A percentile compares a stretch with the other conserved stretches of the same genome.
Evolutionary conservation across 2,888 invertebrate species (phyloP).

Genomic region (Hedychridium roseum): DNA sequence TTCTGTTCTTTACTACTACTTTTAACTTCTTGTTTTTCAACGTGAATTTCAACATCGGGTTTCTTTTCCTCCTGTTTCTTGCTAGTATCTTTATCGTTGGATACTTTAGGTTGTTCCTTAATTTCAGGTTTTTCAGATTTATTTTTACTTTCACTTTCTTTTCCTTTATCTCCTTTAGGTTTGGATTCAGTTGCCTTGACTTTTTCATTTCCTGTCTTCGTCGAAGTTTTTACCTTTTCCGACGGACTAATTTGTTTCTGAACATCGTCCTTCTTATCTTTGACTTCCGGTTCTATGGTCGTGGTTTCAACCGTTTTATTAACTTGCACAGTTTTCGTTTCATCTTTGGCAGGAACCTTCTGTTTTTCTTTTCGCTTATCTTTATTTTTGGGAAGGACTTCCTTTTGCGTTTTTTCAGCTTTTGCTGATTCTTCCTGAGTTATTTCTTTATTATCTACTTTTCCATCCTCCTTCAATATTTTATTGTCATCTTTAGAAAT

Average conservation of each 20-base stretch:
- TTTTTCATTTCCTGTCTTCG: slow-evolving; percentile 9
- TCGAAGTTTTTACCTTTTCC: slow-evolving; percentile 1
- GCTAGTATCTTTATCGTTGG: background rate
- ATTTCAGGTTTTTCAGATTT: slow-evolving; percentile 14
- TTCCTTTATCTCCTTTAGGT: slow-evolving; percentile 20
- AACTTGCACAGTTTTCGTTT: too few species aligned
- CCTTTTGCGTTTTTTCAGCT: slow-evolving; percentile 1
- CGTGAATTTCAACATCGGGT: too few species aligned
- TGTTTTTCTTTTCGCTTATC: slow-evolving; percentile 5
- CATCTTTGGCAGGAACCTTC: too few species aligned
- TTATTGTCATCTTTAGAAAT: background rate
- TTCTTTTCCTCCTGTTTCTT: too few species aligned
- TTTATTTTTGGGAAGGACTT: too few species aligned
- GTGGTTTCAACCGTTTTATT: too few species aligned
- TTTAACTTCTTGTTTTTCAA: too few species aligned
- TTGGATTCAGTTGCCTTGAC: slow-evolving; percentile 8
- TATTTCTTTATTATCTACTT: slow-evolving; percentile 1
- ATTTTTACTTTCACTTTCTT: slow-evolving; percentile 28
- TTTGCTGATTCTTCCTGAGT: slow-evolving; percentile 13
- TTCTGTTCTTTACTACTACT: too few species aligned
- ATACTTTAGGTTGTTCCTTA: background rate
- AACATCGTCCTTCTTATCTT: slow-evolving; percentile 16
- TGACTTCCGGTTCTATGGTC: slow-evolving; percentile 12
- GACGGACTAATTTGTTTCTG: slow-evolving; percentile 7
- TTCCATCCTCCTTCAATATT: background rate